phyloP scores from a whole-genome alignment of 1,140 invertebrate species.

The Rhyacophila brunnea region DNA sequence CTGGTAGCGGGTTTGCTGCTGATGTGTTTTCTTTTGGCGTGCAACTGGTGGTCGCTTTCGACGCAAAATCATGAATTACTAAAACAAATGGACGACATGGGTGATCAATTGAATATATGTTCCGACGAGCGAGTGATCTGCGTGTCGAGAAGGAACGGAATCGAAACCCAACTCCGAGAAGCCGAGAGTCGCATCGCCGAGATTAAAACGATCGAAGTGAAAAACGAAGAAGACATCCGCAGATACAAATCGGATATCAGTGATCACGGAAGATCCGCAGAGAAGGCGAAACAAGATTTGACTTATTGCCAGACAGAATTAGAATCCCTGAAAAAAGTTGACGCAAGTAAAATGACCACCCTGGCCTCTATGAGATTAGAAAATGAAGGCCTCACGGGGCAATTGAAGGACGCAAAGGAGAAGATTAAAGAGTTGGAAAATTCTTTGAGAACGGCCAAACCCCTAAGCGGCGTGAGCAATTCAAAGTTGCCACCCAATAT shows the following conservation, averaged over 20 bases:
- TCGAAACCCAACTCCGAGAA: constrained; percentile 13
- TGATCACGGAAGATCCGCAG: constrained; percentile 20
- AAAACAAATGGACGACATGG: constrained; percentile 50
- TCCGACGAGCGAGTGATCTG: constrained; percentile 25
- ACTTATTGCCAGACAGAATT: constrained; percentile 45
- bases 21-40: constrained; percentile 49
- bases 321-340: constrained; percentile 46
- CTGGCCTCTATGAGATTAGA: constrained; percentile 46
- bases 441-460: constrained; percentile 1
- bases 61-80: constrained; percentile 52
- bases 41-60: constrained; percentile 54
- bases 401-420: constrained; percentile 38
- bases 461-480: background rate
- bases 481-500: background rate
- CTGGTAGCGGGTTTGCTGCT: constrained; percentile 47
- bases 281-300: constrained; percentile 39
- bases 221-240: constrained; percentile 3
- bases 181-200: constrained; percentile 8
- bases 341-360: constrained; percentile 42
- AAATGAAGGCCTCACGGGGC: constrained; percentile 40
- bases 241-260: constrained; percentile 13
- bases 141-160: constrained; percentile 8
- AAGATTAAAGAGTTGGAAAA: constrained; percentile 31
- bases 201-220: constrained; percentile 11
- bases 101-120: constrained; percentile 49